These are phyloP conservation scores for Hycleus phaleratus DNA, from an alignment of 1,140 invertebrate genomes.

Conservation along the genomic window DNA sequence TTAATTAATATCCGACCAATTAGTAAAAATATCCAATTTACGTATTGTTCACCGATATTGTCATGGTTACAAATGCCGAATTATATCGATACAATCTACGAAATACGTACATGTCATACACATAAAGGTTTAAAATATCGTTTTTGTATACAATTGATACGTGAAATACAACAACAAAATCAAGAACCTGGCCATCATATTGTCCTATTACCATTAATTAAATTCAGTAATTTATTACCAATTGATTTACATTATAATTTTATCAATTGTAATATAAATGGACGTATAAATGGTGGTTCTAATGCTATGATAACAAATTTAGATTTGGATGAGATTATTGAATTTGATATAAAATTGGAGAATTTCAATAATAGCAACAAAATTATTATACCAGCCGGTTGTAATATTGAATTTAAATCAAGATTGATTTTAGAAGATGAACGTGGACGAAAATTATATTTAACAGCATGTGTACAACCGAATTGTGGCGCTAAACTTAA, in stretches of 20 bases:
- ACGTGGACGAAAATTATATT: conserved; percentile 60
- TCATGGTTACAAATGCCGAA: conserved; percentile 58
- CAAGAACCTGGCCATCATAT: conserved; percentile 77
- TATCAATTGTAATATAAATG: conserved; percentile 39
- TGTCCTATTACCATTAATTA: conserved; percentile 73
- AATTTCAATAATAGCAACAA: conserved; percentile 68
- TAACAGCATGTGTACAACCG: conserved; percentile 49
- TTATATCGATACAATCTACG: conserved; percentile 50
- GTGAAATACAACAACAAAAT: conserved; percentile 66
- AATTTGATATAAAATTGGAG: conserved; percentile 69
- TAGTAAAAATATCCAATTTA: conserved; percentile 40
- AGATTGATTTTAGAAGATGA: conserved; percentile 61
- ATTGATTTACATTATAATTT: conserved; percentile 61
- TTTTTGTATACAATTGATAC: conserved; percentile 69
- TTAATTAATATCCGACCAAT: conserved; percentile 48
- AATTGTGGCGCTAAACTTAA: conserved; percentile 40
- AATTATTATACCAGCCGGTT: conserved; percentile 45
- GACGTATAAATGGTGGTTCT: conserved; percentile 51
- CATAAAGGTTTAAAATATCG: conserved; percentile 41
- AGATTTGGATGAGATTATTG: conserved; percentile 60
- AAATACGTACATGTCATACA: conserved; percentile 43
- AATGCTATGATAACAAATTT: conserved; percentile 38
- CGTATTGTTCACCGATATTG: conserved; percentile 55
- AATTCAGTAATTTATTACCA: conserved; percentile 69
- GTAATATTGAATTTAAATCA: conserved; percentile 40